These are phyloP conservation scores for Ylistrum balloti DNA, from an alignment of 1,140 invertebrate genomes.

Conservation along the genomic window DNA sequence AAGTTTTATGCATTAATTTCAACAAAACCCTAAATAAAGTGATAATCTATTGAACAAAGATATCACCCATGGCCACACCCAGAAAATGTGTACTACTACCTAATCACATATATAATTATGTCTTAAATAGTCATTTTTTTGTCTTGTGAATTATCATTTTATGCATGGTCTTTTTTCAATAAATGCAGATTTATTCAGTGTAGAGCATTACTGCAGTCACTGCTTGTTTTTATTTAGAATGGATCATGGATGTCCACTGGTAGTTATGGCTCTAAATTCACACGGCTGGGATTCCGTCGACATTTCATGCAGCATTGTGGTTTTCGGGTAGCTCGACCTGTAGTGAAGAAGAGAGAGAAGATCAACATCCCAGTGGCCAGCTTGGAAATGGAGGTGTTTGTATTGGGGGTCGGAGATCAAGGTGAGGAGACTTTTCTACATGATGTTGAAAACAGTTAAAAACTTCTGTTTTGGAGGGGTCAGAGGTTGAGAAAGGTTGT, in stretches of 20 bases:
- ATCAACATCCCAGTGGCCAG: conserved; percentile 66
- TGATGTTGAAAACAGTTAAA: no score
- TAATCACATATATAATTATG: no score
- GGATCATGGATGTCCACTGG: conserved; percentile 81
- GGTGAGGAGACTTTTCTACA: conserved; percentile 66
- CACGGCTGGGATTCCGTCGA: conserved; percentile 78
- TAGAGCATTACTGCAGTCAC: background rate
- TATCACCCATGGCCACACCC: no score
- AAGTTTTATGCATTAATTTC: no score
- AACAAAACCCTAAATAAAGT: no score
- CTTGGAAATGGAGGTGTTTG: conserved; percentile 71
- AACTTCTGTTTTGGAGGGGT: no score
- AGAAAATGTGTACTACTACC: no score
- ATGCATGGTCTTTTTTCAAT: no score
- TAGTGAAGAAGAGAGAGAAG: conserved; percentile 44
- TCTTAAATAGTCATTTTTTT: no score
- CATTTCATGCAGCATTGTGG: conserved; percentile 82
- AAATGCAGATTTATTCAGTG: background rate
- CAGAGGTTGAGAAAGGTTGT: background rate
- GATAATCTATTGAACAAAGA: no score
- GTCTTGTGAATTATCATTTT: no score
- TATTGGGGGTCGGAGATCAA: conserved; percentile 70
- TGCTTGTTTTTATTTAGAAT: conserved; percentile 70
- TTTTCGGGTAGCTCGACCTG: conserved; percentile 76
- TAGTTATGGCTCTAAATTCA: conserved; percentile 78